Evolutionary conservation across 2,797 vertebrate species (phyloP).

Genomic region (Danio kyathit): DNA sequence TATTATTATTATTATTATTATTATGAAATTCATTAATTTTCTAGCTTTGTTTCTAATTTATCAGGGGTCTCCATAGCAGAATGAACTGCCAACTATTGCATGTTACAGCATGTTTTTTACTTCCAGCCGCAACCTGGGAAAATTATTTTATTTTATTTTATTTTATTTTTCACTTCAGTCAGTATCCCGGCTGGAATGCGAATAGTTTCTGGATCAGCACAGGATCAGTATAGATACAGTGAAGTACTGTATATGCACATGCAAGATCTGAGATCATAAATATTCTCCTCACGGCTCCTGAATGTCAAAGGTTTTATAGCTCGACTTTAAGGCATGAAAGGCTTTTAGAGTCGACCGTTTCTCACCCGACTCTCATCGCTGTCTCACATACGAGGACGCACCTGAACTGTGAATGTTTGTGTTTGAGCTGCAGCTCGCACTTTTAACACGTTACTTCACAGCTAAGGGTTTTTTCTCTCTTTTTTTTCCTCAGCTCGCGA

Average conservation of each 20-base stretch:
- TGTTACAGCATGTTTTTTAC: too few relatives aligned
- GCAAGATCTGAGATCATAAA: neutral
- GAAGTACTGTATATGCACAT: neutral
- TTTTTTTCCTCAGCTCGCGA: neutral
- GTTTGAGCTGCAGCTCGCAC: constrained; percentile 34
- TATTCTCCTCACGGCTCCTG: constrained; percentile 5
- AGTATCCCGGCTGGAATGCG: too few relatives aligned
- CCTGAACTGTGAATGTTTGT: constrained; percentile 19
- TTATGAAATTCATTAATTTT: too few relatives aligned
- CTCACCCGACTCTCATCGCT: neutral
- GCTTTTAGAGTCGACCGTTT: constrained; percentile 4
- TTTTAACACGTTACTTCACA: constrained; percentile 37
- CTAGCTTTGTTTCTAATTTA: too few relatives aligned
- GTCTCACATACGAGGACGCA: neutral
- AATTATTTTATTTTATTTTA: too few relatives aligned
- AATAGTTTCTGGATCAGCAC: too few relatives aligned
- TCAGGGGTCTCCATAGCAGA: too few relatives aligned
- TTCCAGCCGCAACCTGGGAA: too few relatives aligned
- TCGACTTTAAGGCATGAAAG: constrained; percentile 39
- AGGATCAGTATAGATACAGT: neutral
- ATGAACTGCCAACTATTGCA: too few relatives aligned
- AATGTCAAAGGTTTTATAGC: constrained; percentile 31
- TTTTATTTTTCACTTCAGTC: neutral
- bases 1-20: too few relatives aligned
- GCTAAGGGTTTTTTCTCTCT: neutral